Base-by-base conservation (phyloP, 2,888 invertebrate genomes). In the Conistra vaccinii region DNA sequence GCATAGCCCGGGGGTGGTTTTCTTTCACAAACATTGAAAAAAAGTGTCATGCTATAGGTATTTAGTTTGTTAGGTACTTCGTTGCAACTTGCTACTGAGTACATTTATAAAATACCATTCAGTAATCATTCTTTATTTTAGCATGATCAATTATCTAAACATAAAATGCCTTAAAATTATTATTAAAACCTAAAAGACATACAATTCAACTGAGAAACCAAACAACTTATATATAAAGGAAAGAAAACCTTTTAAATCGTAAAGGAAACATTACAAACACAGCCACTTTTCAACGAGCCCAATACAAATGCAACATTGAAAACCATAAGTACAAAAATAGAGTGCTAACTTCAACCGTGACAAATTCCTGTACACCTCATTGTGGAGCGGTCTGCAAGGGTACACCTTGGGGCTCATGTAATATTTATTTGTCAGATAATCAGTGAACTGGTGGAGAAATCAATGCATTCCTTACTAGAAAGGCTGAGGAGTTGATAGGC, bases 381-480 rank as follows among this genome's bases (percentile, higher is more conserved):
- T 83, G 84, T 74, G 7, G 55, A 60, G 55, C n/a, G 68, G 69
- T 72, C 69, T 48, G 57, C 42, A 23, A 78, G 76, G 67, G 39
- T 62, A 70, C 69, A 62, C 79, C 69, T 67, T 69, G 75, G 76
- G 65, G 73, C 90, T 91, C 91, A 93, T 94, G 91, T 77, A 91
- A 92, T 93, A 94, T 94, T 92, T 93, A 93, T 93, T 90, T 85
- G 74, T 66, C 73, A 78, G 89, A 91, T 91, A 89, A 91, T 90
- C 90, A 84, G 77, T 73, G 85, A 80, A 79, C 85, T 85, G 88
- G 87, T 83, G 53, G 86, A 85, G 78, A 88, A 91, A 91, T 88
- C 92, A 89, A 91, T 93, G 92, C 90, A 90, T 91, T 92, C 89
- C 88, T 88, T 88, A 88, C 79, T 79, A 84, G 78, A 20, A 2